phyloP scores from a whole-genome alignment of 2,797 vertebrate species.

The Pseudochaenichthys georgianus region DNA sequence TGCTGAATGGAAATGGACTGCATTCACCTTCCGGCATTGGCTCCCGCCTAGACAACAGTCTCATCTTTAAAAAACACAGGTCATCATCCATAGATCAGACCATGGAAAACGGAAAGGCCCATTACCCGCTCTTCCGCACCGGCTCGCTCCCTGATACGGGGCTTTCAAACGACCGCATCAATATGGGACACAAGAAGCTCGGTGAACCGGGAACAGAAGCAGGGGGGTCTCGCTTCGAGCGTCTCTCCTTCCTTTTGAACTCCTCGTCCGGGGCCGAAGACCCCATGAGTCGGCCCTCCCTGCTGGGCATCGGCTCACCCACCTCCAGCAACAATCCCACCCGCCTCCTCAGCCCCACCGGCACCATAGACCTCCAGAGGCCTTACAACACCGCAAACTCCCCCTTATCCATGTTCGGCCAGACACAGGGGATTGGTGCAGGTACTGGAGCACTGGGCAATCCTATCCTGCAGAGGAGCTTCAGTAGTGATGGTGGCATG shows the following conservation, averaged over 20 bases:
- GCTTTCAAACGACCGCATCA: slow-evolving; percentile 41
- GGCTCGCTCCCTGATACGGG: slow-evolving; percentile 73
- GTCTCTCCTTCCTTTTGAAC: slow-evolving; percentile 61
- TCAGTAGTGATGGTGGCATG: slow-evolving; percentile 54
- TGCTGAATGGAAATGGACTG: slow-evolving; percentile 67
- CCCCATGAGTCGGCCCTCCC: slow-evolving; percentile 52
- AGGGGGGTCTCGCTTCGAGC: slow-evolving; percentile 54
- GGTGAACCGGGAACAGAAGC: slow-evolving; percentile 24
- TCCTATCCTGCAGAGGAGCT: slow-evolving; percentile 73
- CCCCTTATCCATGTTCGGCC: slow-evolving; percentile 38
- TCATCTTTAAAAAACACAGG: slow-evolving; percentile 86
- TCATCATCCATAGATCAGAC: slow-evolving; percentile 46
- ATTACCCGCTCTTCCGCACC: slow-evolving; percentile 32
- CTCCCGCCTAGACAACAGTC: slow-evolving; percentile 91
- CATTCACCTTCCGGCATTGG: slow-evolving; percentile 11
- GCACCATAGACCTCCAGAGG: slow-evolving; percentile 60
- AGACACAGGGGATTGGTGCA: slow-evolving; percentile 12
- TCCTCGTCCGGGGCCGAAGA: slow-evolving; percentile 53
- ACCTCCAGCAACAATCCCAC: slow-evolving; percentile 43
- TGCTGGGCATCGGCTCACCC: slow-evolving; percentile 23
- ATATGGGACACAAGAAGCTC: neutral
- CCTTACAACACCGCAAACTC: slow-evolving; percentile 44
- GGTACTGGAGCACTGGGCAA: slow-evolving; percentile 4
- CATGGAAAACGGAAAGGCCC: slow-evolving; percentile 56
- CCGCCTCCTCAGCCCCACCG: slow-evolving; percentile 54